Conservation (phyloP, 2,888 invertebrate species). For the Limenitis camilla region DNA sequence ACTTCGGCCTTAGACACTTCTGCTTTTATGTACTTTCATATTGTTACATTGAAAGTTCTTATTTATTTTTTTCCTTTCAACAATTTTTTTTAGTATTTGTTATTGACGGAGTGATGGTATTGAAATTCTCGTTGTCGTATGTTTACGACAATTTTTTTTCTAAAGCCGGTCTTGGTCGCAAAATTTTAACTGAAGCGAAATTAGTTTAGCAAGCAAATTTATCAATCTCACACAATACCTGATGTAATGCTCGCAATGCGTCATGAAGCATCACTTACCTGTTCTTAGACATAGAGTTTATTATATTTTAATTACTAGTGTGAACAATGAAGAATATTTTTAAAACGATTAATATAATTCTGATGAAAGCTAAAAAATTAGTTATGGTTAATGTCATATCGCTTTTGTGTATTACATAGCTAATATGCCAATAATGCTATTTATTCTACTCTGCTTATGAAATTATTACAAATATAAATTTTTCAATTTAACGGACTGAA, state of each 20-base stretch:
- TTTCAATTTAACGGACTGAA: no score
- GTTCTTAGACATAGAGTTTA: slow-evolving; percentile 1
- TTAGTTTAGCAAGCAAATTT: slow-evolving; percentile 9
- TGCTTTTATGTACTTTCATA: no score
- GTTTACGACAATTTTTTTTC: not conserved
- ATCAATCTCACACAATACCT: slow-evolving; percentile 8
- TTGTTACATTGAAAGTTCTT: not conserved
- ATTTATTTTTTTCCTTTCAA: not conserved
- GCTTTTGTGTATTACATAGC: no score
- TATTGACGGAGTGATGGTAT: not conserved
- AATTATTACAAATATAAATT: no score
- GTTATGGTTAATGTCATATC: no score
- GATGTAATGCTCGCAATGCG: slow-evolving; percentile 4
- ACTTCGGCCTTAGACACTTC: not conserved
- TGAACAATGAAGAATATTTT: not conserved
- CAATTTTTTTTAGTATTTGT: not conserved
- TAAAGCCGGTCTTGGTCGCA: slow-evolving; percentile 2
- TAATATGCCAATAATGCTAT: no score
- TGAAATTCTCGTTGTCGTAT: not conserved
- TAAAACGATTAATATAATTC: no score
- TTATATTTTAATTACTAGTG: not conserved
- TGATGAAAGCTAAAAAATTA: no score
- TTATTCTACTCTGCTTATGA: no score
- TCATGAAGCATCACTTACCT: slow-evolving; percentile 19
- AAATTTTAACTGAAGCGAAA: slow-evolving; percentile 8